Base-by-base conservation (phyloP, 2,797 vertebrate genomes). In the Lateolabrax maculatus region DNA sequence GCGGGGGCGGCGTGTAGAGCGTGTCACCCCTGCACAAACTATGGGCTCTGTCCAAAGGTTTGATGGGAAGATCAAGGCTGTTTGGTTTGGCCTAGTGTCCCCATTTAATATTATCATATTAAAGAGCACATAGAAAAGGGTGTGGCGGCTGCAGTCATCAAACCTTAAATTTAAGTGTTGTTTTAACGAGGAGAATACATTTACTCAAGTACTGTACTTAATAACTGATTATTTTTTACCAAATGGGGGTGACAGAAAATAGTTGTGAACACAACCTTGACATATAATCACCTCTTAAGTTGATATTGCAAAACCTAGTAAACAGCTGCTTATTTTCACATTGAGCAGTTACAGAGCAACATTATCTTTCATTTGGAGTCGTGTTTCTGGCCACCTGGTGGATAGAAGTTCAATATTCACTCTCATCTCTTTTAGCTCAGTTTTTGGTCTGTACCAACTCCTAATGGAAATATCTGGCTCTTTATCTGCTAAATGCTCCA, bases 1-100 rank as follows among this genome's bases (percentile, higher is more conserved):
- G 55, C 0, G 0, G 23, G n/a, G 61, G 75, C 55, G 55, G n/a
- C n/a, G n/a, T n/a, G n/a, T n/a, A n/a, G n/a, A 29, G n/a, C 49
- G 72, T 23, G 57, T 75, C 58, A 63, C 19, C 71, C 21, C 67
- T 57, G 56, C 51, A 68, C 31, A 75, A 79, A 75, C 53, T 80
- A 43, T 64, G 51, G 51, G 23, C 29, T 72, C 41, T 13, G 15
- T 71, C 8, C 37, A 48, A 55, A 74, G 48, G 60, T 84, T 46
- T 75, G 70, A 86, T 2, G 60, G 1, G 43, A 70, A 57, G 64
- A 83, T 86, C 71, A 70, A 62, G 68, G 66, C 72, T 79, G 36
- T 61, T 74, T 58, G 18, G 37, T 43, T 57, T 66, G 39, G 41
- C 12, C 25, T 15, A 43, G 67, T 48, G 61, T 31, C 19, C 31